Evolutionary conservation across 2,113 vertebrate species (phyloP).

Genomic region (Elaphurus davidianus): DNA sequence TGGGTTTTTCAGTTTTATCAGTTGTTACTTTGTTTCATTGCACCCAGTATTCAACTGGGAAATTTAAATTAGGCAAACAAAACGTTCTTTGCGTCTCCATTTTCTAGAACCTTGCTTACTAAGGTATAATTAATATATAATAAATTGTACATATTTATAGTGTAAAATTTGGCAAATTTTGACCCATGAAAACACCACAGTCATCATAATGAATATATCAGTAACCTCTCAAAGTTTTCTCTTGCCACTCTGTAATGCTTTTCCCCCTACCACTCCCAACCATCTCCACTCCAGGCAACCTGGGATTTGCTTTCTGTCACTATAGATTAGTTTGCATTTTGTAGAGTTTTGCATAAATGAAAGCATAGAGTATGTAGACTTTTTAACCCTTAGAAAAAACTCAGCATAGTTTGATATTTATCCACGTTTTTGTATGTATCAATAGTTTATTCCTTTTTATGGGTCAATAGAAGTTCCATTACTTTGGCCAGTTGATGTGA

Average conservation of each 20-base stretch:
- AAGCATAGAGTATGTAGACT: background rate
- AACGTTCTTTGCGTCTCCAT: background rate
- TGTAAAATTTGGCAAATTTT: background rate
- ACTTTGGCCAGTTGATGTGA: background rate
- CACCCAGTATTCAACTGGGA: background rate
- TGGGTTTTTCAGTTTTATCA: constrained; percentile 5
- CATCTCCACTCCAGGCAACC: background rate
- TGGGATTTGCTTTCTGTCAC: background rate
- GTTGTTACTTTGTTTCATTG: background rate
- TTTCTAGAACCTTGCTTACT: background rate
- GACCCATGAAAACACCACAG: background rate
- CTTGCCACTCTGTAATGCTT: background rate
- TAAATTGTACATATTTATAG: background rate
- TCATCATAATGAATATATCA: background rate
- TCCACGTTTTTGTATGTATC: background rate
- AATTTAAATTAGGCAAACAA: background rate
- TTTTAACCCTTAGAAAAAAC: background rate
- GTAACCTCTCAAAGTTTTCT: background rate
- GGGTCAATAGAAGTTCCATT: background rate
- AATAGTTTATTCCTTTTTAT: background rate
- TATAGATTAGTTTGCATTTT: background rate
- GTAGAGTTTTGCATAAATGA: background rate
- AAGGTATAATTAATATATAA: background rate
- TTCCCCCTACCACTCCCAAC: background rate
- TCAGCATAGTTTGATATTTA: background rate